Base-by-base conservation (phyloP, 2,113 vertebrate species). In the Lepus timidus region DNA sequence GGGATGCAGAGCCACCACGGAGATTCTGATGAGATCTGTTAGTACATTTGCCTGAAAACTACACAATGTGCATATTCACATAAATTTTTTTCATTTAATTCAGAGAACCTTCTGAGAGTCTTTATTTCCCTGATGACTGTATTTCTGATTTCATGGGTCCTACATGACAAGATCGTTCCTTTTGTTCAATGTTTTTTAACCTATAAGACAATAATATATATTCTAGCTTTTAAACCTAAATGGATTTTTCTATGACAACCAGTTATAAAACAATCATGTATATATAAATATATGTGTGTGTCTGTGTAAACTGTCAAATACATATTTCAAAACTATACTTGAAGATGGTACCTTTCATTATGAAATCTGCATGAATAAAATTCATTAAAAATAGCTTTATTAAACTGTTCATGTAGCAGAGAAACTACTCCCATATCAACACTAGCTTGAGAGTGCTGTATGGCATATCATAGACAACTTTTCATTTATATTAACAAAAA, bases 1-100 rank as follows among this genome's bases (percentile, higher is more conserved):
- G 3, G 64, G 31, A 1, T 6, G 73, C 14, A 33, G 16, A 78
- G 33, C 20, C 10, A 68, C 73, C 31, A 61, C 9, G 36, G 62
- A 85, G 29, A 85, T 62, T 89, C 55, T 83, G 22, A 79, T 29
- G 14, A 13, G 68, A 91, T 9, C 10, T 93, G 44, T 81, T n/a
- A 88, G 70, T 16, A 88, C 1, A 65, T 95, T 95, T 91, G 12
- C 19, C 4, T 81, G 16, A 85, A 78, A 91, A 95, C 29, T 70
- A 55, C 7, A 22, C 25, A 27, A 44, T 17, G 10, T 75, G 19
- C 29, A 49, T 6, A 76, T 76, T 58, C 49, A 20, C 13, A 85
- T 62, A 22, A n/a, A 65, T 64, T 78, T 90, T 91, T 91, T 92
- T 7, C 12, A 51, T 39, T 14, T n/a, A 64, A 84, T 87, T 83